Base-by-base conservation (phyloP, 2,113 vertebrate species). In the Megaceryle torquata region DNA sequence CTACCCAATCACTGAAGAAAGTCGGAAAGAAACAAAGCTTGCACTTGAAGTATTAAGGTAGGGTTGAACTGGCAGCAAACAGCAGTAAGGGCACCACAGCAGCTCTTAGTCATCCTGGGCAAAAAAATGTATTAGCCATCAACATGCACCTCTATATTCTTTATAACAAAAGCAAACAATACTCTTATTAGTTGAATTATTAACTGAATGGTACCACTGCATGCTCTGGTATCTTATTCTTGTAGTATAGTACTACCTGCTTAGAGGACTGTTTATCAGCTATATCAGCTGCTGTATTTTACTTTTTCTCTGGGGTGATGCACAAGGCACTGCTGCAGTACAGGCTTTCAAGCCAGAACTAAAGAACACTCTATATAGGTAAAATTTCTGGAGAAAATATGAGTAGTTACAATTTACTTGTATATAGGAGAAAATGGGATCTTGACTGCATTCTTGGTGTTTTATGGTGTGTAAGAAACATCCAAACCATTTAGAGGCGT, bases 1-100 rank as follows among this genome's bases (percentile, higher is more conserved):
- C 37, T 99, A 99, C 87, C 99, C 99, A 2, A 98, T 99, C 96
- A 99, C 97, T 14, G 98, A 99, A 97, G 97, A 98, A 53, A 98
- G 98, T 20, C 94, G 98, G 61, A 98, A 97, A 67, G 97, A 98
- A 94, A 98, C 98, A 37, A 98, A 98, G 91, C 53, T 97, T n/a
- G 98, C 97, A 2, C 98, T 98, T 61, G 98, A 99, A 35, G 97
- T 98, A 64, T 97, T 98, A 90, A 98, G 99, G 99, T 99, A 93
- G 60, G 97, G 91, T 89, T 93, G 75, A 61, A 46, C n/a, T 43
- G 63, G 54, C 61, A 82, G 31, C 17, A 35, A 85, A 78, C 19
- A 81, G 31, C 76, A 63, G 31, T n/a, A 77, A 39, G 7, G 9
- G 37, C 63, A n/a, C 22, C 4, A 2, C 24, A 69, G 56, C 29